A percentile compares a stretch with the other conserved stretches of the same genome.
These are phyloP conservation scores for Zaprionus obscuricornis DNA, from an alignment of 2,888 invertebrate species.

Conservation along the genomic window DNA sequence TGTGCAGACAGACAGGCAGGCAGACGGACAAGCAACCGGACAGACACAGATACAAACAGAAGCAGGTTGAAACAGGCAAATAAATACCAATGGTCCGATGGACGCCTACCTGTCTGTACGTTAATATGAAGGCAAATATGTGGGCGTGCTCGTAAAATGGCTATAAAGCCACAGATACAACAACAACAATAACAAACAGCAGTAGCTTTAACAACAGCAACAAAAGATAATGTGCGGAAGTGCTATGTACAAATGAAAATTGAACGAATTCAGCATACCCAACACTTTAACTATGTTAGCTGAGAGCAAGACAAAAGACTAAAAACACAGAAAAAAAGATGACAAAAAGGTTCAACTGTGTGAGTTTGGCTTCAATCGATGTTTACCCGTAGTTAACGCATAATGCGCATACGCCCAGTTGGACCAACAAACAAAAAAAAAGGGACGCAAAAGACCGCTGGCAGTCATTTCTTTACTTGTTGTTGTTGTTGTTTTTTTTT, in stretches of 20 bases:
- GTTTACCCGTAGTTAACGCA: conserved; percentile 3
- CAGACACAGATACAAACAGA: conserved; percentile 20
- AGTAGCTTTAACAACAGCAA: not conserved
- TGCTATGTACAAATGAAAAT: not conserved
- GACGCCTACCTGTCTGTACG: conserved; percentile 13
- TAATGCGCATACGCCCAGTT: conserved; percentile 39
- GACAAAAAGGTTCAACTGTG: no score
- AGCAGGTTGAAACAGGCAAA: conserved; percentile 18
- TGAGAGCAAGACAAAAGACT: no score
- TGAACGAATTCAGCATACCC: conserved; percentile 41
- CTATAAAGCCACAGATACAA: conserved; percentile 54
- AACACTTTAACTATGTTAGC: no score
- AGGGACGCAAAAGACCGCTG: not conserved
- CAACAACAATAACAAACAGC: no score
- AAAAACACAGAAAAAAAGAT: no score
- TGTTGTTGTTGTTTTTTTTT: no score
- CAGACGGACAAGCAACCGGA: conserved; percentile 34
- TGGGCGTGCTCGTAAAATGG: conserved; percentile 62
- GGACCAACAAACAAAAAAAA: not conserved
- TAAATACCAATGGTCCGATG: conserved; percentile 14
- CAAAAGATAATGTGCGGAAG: conserved; percentile 46
- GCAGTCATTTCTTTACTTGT: conserved; percentile 10
- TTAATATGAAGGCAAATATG: conserved; percentile 24
- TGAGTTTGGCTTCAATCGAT: no score
- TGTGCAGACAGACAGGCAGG: no score